These are phyloP conservation scores for Pyrrhosoma nymphula DNA, from an alignment of 2,888 invertebrate species.

Conservation along the genomic window DNA sequence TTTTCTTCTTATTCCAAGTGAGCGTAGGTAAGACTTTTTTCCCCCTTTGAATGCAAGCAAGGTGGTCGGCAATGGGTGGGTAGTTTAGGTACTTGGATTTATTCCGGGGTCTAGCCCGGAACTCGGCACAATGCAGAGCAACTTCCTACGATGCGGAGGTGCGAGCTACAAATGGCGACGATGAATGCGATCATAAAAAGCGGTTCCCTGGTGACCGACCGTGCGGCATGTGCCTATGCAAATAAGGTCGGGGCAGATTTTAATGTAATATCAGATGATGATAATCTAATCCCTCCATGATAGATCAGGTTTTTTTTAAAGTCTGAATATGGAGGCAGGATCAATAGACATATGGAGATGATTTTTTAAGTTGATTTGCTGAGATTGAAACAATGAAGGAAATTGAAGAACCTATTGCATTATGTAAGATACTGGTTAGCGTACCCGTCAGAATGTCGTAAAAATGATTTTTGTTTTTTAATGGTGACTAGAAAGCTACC, in stretches of 20 bases:
- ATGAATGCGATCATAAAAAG: neutral
- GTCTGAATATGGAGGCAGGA: no score
- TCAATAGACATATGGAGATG: no score
- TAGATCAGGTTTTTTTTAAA: no score
- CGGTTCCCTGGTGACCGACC: neutral
- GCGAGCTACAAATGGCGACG: neutral
- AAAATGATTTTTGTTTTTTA: no score
- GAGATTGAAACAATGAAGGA: no score
- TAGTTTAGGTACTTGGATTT: neutral
- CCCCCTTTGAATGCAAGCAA: neutral
- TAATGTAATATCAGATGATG: neutral
- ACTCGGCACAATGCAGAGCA: neutral
- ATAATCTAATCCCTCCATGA: no score
- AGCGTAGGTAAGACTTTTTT: neutral
- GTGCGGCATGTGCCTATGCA: neutral
- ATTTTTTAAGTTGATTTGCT: no score
- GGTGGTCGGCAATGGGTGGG: neutral
- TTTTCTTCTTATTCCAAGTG: neutral
- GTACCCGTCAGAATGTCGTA: no score
- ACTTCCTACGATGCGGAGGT: neutral
- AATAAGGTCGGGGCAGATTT: neutral
- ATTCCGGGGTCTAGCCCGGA: neutral
- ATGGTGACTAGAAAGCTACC: no score
- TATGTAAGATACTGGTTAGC: no score
- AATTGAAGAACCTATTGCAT: no score